Conservation (phyloP, 2,888 invertebrate species). For the Uloborus plumipes region DNA sequence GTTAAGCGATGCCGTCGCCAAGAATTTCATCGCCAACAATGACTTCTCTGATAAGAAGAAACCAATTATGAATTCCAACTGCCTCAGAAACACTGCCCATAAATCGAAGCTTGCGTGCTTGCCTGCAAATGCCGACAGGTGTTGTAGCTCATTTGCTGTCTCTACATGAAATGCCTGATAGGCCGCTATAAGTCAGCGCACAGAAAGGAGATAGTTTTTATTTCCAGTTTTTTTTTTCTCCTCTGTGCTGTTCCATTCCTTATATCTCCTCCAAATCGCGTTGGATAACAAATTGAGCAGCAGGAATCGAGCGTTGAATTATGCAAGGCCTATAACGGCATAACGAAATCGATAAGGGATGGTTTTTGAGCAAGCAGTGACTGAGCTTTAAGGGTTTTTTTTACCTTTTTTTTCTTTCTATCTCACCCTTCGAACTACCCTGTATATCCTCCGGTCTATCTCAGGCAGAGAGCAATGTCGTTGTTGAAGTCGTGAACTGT, state of each 20-base stretch:
- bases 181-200: conserved; percentile 26
- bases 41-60: too few species aligned
- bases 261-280: conserved; percentile 7
- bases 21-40: too few species aligned
- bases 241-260: too few species aligned
- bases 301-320: conserved; percentile 39
- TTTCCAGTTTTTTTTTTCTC: conserved; percentile 7
- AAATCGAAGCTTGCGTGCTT: conserved; percentile 35
- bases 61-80: too few species aligned
- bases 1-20: too few species aligned
- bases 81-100: conserved; percentile 3
- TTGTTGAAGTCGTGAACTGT: conserved; percentile 34
- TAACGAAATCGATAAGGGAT: conserved; percentile 36
- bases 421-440: too few species aligned
- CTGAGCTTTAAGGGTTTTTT: conserved; percentile 10
- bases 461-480: conserved; percentile 21
- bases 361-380: conserved; percentile 10
- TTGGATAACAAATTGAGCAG: conserved; percentile 38
- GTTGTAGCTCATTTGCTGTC: conserved; percentile 37
- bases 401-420: too few species aligned
- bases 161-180: conserved; percentile 27
- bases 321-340: conserved; percentile 41
- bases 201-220: background rate
- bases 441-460: too few species aligned
- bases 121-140: conserved; percentile 34